phyloP scores from a whole-genome alignment of 2,113 vertebrate genomes.

The Oxygymnocypris stewartii region DNA sequence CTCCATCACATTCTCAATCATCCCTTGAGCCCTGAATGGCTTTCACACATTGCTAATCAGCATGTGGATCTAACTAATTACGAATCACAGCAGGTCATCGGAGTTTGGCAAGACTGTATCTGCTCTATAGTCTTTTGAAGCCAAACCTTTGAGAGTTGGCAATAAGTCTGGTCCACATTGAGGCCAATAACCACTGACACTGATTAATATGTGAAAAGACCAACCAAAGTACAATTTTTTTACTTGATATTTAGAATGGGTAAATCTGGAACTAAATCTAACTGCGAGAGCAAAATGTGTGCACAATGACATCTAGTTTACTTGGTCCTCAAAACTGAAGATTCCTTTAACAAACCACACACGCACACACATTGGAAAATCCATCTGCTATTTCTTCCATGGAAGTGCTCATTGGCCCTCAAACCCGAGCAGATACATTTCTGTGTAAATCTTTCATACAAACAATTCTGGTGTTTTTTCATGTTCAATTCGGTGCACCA shows the following conservation, averaged over 20 bases:
- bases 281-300: background rate
- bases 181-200: background rate
- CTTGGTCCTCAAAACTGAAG: background rate
- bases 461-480: background rate
- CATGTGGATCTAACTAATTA: slow-evolving; percentile 22
- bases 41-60: slow-evolving; percentile 7
- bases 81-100: slow-evolving; percentile 19
- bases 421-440: background rate
- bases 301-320: background rate
- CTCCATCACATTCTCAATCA: background rate
- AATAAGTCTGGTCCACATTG: slow-evolving; percentile 1
- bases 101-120: background rate
- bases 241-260: background rate
- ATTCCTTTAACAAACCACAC: background rate
- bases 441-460: background rate
- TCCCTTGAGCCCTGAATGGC: background rate
- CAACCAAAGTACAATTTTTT: background rate
- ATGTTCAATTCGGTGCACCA: background rate
- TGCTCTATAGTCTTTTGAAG: background rate
- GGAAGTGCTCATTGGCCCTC: background rate
- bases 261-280: background rate
- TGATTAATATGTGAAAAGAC: background rate
- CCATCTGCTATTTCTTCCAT: background rate
- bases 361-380: background rate
- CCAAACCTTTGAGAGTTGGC: background rate